Conservation (phyloP, 2,888 invertebrate genomes). For the Trichopria drosophilae region DNA sequence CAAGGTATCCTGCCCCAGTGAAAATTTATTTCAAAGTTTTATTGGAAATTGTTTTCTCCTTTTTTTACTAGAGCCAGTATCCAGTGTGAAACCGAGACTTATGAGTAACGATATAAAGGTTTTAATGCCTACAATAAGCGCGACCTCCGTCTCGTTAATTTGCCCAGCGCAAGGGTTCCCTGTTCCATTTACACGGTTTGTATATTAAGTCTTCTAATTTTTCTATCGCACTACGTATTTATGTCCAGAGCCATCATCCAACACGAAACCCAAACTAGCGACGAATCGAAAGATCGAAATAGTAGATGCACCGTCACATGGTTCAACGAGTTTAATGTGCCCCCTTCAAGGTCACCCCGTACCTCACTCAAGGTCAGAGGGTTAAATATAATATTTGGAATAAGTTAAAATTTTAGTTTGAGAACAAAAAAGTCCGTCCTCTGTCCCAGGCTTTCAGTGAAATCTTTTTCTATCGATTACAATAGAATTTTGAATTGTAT, state of each 20-base stretch:
- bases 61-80: conserved; percentile 75
- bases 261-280: conserved; percentile 55
- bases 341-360: conserved; percentile 79
- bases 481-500: too few species aligned
- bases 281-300: conserved; percentile 55
- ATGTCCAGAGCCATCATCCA: conserved; percentile 55
- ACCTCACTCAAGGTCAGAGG: conserved; percentile 51
- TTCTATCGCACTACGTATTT: conserved; percentile 51
- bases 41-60: background rate
- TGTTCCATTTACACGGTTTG: conserved; percentile 56
- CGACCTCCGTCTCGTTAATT: conserved; percentile 53
- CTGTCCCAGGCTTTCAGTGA: conserved; percentile 54
- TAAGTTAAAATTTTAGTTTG: conserved; percentile 8
- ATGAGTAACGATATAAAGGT: conserved; percentile 62
- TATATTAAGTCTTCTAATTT: conserved; percentile 44
- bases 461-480: too few species aligned
- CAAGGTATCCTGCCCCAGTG: conserved; percentile 20
- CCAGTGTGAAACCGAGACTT: conserved; percentile 71
- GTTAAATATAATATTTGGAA: background rate
- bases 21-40: background rate
- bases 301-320: conserved; percentile 44
- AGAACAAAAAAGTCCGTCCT: background rate
- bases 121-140: conserved; percentile 45
- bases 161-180: conserved; percentile 65
- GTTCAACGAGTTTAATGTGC: conserved; percentile 63